These are phyloP conservation scores for Bradysia coprophila DNA, from an alignment of 1,140 invertebrate genomes.

Conservation along the genomic window DNA sequence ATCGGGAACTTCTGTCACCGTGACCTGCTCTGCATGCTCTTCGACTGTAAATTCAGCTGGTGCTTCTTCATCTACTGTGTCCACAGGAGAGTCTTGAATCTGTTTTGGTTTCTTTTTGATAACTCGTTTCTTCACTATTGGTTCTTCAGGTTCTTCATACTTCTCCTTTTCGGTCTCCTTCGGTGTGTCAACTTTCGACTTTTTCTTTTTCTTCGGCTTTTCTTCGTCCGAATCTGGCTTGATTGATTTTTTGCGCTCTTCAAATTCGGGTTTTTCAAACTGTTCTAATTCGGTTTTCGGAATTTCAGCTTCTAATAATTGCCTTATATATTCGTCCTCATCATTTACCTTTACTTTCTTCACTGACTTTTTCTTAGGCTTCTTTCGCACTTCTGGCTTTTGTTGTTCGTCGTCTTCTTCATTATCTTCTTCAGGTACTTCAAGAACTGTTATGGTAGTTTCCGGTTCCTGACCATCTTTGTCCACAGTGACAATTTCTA, in stretches of 20 bases:
- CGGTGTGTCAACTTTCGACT: slow-evolving; percentile 4
- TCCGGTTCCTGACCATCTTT: slow-evolving; percentile 13
- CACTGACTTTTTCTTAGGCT: slow-evolving; percentile 14
- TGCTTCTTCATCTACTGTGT: slow-evolving; percentile 3
- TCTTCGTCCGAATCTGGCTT: background rate
- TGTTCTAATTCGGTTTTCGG: slow-evolving; percentile 15
- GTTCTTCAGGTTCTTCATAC: slow-evolving; percentile 2
- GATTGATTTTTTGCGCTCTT: slow-evolving; percentile 6
- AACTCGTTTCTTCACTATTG: slow-evolving; percentile 7
- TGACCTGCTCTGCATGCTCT: slow-evolving; percentile 13
- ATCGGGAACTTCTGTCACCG: slow-evolving; percentile 19
- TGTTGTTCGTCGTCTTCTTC: slow-evolving; percentile 23
- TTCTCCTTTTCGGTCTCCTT: background rate
- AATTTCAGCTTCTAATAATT: slow-evolving; percentile 17
- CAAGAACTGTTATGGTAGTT: slow-evolving; percentile 7
- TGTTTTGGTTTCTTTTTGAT: slow-evolving; percentile 6
- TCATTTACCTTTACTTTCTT: slow-evolving; percentile 18
- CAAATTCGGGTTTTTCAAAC: slow-evolving; percentile 8
- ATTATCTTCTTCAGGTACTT: slow-evolving; percentile 6
- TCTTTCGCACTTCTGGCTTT: slow-evolving; percentile 13
- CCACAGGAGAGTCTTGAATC: slow-evolving; percentile 6
- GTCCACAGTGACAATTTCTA: slow-evolving; percentile 24
- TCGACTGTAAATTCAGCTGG: slow-evolving; percentile 2
- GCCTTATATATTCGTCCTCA: slow-evolving; percentile 19
- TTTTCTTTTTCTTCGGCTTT: background rate